Evolutionary conservation across 2,888 invertebrate species (phyloP), one percentile per base, ranked within the genome.

Genomic region (Ptychoptera contaminata): DNA sequence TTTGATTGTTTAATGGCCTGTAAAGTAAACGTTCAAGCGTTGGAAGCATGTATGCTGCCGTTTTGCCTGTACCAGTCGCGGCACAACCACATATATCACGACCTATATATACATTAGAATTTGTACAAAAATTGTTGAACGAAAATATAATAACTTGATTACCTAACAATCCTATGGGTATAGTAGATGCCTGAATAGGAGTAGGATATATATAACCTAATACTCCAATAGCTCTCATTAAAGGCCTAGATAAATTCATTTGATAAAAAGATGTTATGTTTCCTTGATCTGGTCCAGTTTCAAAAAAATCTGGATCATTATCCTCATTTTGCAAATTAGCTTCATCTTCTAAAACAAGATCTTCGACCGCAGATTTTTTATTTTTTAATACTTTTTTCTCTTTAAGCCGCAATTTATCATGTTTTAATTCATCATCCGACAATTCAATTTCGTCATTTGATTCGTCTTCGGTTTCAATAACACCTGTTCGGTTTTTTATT

Each of bases 41-140:
- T 0, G 98, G 98, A 53, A 98, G 67, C 90, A 98, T 96, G 64
- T 96, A 98, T 0, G 98, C 97, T 0, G 93, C 94, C 0, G 98
- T 98, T 73, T 99, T 98, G 44, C 97, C 96, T 8, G 88, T 84
- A 43, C 98, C 98, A 0, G 97, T 98, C 0, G 96, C 94, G 29
- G 98, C 97, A 71, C 97, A 98, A 9, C 94, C 98, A 68, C 96
- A 97, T 53, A 98, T 80, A 65, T 98, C 98, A 55, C 86, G 78
- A 12, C 96, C 92, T n/a, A n/a, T n/a, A n/a, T n/a, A n/a, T n/a
- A n/a, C n/a, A n/a, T n/a, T n/a, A n/a, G n/a, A n/a, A n/a, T n/a
- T n/a, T n/a, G n/a, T n/a, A n/a, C n/a, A n/a, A n/a, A n/a, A n/a
- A n/a, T n/a, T n/a, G n/a, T n/a, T n/a, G n/a, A n/a, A n/a, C n/a